These are phyloP conservation scores for Misgurnus mizolepis DNA, from an alignment of 2,113 vertebrate species.

Conservation along the genomic window DNA sequence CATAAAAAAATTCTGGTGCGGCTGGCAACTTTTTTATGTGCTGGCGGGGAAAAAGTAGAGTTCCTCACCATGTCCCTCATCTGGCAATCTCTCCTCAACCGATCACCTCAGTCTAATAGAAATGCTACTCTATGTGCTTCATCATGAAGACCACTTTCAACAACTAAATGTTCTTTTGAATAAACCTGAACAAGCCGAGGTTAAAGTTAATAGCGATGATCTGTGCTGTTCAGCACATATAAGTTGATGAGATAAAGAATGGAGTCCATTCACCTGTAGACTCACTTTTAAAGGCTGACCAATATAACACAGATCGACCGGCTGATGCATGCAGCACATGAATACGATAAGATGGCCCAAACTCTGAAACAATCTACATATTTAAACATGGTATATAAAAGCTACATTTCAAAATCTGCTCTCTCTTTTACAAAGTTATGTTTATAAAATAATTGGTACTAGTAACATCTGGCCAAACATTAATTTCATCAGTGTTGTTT, in stretches of 20 bases:
- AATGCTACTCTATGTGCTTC: not conserved
- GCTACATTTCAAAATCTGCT: too few relatives aligned
- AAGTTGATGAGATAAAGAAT: not conserved
- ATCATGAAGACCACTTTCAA: not conserved
- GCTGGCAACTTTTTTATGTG: too few relatives aligned
- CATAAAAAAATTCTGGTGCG: too few relatives aligned
- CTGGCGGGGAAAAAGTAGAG: too few relatives aligned
- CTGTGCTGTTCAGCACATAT: not conserved
- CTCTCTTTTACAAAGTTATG: too few relatives aligned
- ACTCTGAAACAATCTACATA: too few relatives aligned
- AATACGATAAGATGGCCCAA: not conserved
- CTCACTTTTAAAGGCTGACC: not conserved
- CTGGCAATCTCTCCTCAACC: not conserved
- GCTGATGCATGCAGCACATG: not conserved
- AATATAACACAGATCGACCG: not conserved
- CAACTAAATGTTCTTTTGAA: not conserved
- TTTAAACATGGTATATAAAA: too few relatives aligned
- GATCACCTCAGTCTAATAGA: not conserved
- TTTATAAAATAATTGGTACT: too few relatives aligned
- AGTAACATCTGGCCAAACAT: too few relatives aligned
- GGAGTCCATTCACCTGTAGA: conserved; percentile 13
- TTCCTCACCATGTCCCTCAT: not conserved
- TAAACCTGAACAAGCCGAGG: not conserved
- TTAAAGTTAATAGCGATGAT: not conserved
- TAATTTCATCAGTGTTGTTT: too few relatives aligned